Percentiles rank a stretch among this genome's conserved stretches.
Conservation (phyloP, 2,797 vertebrate genomes). For the Gadopsis marmoratus region DNA sequence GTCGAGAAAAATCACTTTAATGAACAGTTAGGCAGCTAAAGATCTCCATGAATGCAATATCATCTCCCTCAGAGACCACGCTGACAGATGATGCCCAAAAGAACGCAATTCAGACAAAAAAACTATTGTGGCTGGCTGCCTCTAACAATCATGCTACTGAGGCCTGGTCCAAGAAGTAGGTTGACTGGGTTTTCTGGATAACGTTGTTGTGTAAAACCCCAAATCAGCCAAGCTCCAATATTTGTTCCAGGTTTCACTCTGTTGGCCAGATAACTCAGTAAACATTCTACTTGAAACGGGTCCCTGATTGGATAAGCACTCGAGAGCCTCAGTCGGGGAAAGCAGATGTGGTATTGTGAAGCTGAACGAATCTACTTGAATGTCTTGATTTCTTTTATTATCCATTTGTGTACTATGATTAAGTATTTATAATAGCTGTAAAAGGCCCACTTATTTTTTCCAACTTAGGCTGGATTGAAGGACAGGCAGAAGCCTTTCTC, state of each 20-base stretch:
- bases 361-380: not conserved
- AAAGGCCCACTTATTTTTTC: not conserved
- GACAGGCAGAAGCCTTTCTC: not conserved
- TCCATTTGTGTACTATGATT: slow-evolving; percentile 5
- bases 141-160: not conserved
- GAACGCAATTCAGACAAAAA: not conserved
- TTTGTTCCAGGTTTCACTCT: slow-evolving; percentile 4
- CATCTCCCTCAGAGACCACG: not conserved
- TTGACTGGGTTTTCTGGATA: slow-evolving; percentile 11
- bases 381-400: not conserved
- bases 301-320: not conserved
- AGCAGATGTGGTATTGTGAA: not conserved
- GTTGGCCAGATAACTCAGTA: not conserved
- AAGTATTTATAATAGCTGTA: not conserved
- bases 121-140: not conserved
- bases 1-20: slow-evolving; percentile 21
- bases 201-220: not conserved
- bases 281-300: not conserved
- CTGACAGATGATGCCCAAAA: slow-evolving; percentile 2
- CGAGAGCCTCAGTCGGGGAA: not conserved
- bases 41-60: not conserved
- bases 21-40: slow-evolving; percentile 3
- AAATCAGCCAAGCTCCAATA: not conserved
- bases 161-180: not conserved
- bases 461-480: not conserved